These are phyloP conservation scores for Lochmaea crataegi DNA, from an alignment of 2,888 invertebrate genomes.

Conservation along the genomic window DNA sequence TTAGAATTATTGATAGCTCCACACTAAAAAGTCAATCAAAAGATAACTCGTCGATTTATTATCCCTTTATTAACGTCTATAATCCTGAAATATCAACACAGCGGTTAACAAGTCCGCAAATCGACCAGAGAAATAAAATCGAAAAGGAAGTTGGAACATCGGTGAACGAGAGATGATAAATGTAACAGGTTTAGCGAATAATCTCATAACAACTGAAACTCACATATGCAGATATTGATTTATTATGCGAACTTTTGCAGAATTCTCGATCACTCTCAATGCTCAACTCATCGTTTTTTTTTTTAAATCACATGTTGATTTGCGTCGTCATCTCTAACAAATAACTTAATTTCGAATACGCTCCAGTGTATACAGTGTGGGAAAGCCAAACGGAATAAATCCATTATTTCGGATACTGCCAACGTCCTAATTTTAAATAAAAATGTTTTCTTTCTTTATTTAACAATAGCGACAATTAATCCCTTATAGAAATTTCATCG, in stretches of 20 bases:
- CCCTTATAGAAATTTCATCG: too few species aligned
- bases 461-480: too few species aligned
- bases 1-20: too few species aligned
- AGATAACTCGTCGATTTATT: slow-evolving; percentile 14
- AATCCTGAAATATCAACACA: slow-evolving; percentile 29
- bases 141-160: slow-evolving; percentile 46
- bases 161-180: slow-evolving; percentile 50
- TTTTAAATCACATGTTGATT: too few species aligned
- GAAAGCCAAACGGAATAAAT: too few species aligned
- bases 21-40: not conserved
- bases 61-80: slow-evolving; percentile 28
- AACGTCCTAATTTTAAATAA: too few species aligned
- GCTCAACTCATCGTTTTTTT: too few species aligned
- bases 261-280: slow-evolving; percentile 3
- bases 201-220: slow-evolving; percentile 52
- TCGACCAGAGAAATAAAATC: slow-evolving; percentile 40
- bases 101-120: slow-evolving; percentile 31
- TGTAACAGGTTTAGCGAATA: slow-evolving; percentile 47
- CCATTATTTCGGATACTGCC: too few species aligned
- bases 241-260: slow-evolving; percentile 43
- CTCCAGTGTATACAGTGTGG: too few species aligned
- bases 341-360: too few species aligned
- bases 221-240: slow-evolving; percentile 59
- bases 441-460: too few species aligned
- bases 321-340: too few species aligned